Evolutionary conservation across 2,888 invertebrate genomes (phyloP).

Genomic region (Apamea crenata): DNA sequence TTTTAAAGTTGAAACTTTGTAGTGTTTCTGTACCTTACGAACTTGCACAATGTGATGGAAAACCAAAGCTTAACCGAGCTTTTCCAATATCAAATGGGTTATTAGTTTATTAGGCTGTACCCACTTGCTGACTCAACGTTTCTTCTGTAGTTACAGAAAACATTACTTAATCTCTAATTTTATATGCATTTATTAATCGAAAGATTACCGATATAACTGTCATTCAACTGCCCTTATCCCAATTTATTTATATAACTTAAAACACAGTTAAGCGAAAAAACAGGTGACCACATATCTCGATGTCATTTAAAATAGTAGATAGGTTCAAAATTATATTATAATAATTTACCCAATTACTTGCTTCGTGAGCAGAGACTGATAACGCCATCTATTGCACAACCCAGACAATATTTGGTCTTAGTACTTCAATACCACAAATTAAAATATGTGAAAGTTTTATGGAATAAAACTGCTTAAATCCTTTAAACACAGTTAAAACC

Average conservation of each 20-base stretch:
- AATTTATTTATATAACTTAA: not conserved
- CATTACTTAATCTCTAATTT: too few species aligned
- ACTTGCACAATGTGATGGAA: not conserved
- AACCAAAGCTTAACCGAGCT: not conserved
- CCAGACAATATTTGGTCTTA: not conserved
- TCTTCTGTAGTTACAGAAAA: not conserved
- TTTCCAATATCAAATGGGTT: not conserved
- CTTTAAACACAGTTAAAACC: not conserved
- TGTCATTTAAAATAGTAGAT: not conserved
- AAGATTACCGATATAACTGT: not conserved
- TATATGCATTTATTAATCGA: not conserved
- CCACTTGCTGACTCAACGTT: not conserved
- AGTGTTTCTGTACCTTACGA: not conserved
- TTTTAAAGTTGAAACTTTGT: not conserved
- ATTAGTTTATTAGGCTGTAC: too few species aligned
- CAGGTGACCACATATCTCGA: not conserved
- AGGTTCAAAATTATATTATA: not conserved
- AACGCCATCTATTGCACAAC: conserved; percentile 49
- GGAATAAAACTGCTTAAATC: not conserved
- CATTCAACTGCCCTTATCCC: too few species aligned
- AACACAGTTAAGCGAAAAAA: not conserved
- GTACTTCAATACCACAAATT: not conserved
- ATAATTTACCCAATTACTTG: not conserved
- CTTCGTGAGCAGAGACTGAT: not conserved
- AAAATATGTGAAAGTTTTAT: not conserved